A percentile compares a stretch with the other conserved stretches of the same genome.
Evolutionary conservation across 2,888 invertebrate genomes (phyloP).

Genomic region (Emmelina monodactyla): DNA sequence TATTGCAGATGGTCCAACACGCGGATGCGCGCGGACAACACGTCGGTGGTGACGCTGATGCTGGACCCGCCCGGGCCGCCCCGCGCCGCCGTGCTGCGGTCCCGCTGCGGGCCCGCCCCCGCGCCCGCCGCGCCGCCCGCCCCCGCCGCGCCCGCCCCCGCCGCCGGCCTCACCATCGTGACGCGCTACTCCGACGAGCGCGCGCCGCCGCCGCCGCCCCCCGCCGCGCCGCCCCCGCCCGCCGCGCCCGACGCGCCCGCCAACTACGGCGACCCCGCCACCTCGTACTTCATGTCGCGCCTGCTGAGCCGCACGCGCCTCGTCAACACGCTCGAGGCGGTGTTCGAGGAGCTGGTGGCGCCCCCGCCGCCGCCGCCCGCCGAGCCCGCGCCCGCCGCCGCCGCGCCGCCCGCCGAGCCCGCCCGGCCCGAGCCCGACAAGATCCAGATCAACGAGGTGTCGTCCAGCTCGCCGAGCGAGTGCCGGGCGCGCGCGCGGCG

Average conservation of each 20-base stretch:
- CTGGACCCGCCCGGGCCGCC: slow-evolving; percentile 89
- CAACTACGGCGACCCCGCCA: slow-evolving; percentile 56
- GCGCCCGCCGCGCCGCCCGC: slow-evolving; percentile 18
- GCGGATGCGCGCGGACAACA: slow-evolving; percentile 93
- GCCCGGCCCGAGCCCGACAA: slow-evolving; percentile 25
- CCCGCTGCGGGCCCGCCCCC: slow-evolving; percentile 29
- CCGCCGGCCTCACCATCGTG: slow-evolving; percentile 53
- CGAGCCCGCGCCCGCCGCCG: slow-evolving; percentile 15
- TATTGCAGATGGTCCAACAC: slow-evolving; percentile 77
- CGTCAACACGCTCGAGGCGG: slow-evolving; percentile 44
- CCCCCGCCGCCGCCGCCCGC: slow-evolving; percentile 17
- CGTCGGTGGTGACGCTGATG: slow-evolving; percentile 90
- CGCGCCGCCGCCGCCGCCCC: slow-evolving; percentile 28
- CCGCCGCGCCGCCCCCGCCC: slow-evolving; percentile 36
- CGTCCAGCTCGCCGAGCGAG: slow-evolving; percentile 68
- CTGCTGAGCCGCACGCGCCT: slow-evolving; percentile 43
- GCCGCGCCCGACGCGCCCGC: slow-evolving; percentile 37
- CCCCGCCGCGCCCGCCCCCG: slow-evolving; percentile 14
- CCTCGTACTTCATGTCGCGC: slow-evolving; percentile 57
- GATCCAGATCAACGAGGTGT: slow-evolving; percentile 74
- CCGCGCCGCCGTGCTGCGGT: slow-evolving; percentile 68
- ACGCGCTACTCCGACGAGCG: slow-evolving; percentile 54
- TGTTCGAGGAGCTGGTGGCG: slow-evolving; percentile 41
- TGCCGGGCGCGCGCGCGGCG: slow-evolving; percentile 33
- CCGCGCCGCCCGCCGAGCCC: slow-evolving; percentile 14